phyloP scores from a whole-genome alignment of 1,140 invertebrate genomes.

The Atta texana region DNA sequence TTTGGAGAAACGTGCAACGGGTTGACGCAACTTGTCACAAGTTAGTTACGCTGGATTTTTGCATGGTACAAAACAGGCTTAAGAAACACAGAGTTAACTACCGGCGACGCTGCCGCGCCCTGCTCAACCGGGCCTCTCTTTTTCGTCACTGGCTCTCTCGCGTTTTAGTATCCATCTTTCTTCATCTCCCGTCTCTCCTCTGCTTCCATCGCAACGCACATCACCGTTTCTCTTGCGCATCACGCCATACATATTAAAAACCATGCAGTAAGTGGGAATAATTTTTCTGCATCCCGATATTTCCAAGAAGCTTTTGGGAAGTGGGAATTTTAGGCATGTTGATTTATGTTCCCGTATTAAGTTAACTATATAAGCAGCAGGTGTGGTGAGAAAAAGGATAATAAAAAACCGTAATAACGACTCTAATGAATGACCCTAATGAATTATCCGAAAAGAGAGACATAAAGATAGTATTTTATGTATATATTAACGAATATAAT shows the following conservation, averaged over 20 bases:
- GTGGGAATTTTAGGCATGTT: conserved; percentile 22
- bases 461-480: not conserved
- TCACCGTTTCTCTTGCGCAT: not conserved
- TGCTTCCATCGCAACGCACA: not conserved
- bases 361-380: not conserved
- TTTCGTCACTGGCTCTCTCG: conserved; percentile 43
- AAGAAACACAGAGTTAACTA: conserved; percentile 19
- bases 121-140: conserved; percentile 52
- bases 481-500: not conserved
- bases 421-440: conserved; percentile 4
- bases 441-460: not conserved
- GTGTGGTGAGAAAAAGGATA: not conserved
- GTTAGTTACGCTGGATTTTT: conserved; percentile 15
- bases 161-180: conserved; percentile 46
- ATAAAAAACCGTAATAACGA: conserved; percentile 22
- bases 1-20: not conserved
- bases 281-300: conserved; percentile 20
- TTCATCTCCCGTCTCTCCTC: conserved; percentile 31
- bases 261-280: conserved; percentile 16
- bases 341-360: not conserved
- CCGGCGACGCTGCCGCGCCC: conserved; percentile 36
- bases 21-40: not conserved
- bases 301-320: not conserved
- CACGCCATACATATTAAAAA: conserved; percentile 43
- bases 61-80: conserved; percentile 26